Percentiles rank a stretch among this genome's conserved stretches.
These are phyloP conservation scores for Intellagama lesueurii DNA, from an alignment of 2,797 vertebrate species.

Conservation along the genomic window DNA sequence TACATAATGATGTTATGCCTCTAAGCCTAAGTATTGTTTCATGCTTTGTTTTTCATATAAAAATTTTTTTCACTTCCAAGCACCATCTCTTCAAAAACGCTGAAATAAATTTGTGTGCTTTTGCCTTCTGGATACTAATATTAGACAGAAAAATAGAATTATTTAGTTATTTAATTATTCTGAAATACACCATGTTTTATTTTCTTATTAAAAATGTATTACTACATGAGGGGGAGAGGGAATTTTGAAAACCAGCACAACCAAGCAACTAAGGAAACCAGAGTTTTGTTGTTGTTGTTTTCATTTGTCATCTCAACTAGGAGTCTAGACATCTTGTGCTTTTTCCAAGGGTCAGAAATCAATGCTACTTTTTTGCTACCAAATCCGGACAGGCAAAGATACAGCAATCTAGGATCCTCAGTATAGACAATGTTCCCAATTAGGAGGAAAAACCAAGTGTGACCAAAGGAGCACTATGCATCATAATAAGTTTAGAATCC, in stretches of 20 bases:
- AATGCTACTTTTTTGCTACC: too few species aligned
- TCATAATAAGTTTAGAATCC: not conserved
- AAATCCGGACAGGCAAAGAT: too few species aligned
- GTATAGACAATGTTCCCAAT: too few species aligned
- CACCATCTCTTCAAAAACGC: not conserved
- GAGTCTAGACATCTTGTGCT: too few species aligned
- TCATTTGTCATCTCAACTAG: too few species aligned
- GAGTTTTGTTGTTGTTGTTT: too few species aligned
- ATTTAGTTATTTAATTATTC: not conserved
- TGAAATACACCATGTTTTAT: not conserved
- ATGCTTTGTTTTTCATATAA: not conserved
- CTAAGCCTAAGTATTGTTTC: not conserved
- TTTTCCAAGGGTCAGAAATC: too few species aligned
- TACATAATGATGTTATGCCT: conserved; percentile 16
- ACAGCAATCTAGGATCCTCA: too few species aligned
- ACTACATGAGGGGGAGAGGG: too few species aligned
- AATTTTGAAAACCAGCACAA: too few species aligned
- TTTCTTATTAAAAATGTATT: too few species aligned
- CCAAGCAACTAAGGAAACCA: too few species aligned
- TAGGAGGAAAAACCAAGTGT: not conserved
- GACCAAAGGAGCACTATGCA: not conserved
- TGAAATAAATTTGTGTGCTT: not conserved
- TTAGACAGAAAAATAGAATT: not conserved
- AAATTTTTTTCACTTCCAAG: not conserved
- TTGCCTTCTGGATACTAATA: not conserved